Conservation (phyloP, 2,797 vertebrate genomes). For the Podarcis siculus region DNA sequence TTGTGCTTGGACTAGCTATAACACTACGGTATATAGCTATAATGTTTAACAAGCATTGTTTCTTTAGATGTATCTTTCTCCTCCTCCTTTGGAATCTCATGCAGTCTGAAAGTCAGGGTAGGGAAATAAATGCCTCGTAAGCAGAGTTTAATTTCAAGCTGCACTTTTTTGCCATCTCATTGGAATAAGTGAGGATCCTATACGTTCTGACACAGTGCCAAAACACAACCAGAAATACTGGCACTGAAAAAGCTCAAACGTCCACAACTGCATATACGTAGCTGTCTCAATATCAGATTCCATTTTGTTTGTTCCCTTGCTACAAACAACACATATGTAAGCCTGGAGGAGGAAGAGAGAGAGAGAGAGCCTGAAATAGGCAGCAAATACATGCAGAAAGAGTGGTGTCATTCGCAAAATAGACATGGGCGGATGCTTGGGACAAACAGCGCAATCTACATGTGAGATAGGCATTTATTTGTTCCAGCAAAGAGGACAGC, state of each 20-base stretch:
- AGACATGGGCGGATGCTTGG: background rate
- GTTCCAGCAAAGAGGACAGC: background rate
- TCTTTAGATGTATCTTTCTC: conserved; percentile 1
- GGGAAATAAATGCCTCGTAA: conserved; percentile 36
- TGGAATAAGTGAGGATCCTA: conserved; percentile 6
- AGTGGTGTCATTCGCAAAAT: no score
- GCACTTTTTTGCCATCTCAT: background rate
- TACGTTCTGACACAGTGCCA: conserved; percentile 1
- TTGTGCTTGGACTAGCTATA: background rate
- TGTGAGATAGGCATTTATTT: background rate
- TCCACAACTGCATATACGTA: background rate
- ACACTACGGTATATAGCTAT: background rate
- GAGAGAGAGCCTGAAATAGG: background rate
- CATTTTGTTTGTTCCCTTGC: background rate
- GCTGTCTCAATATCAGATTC: background rate
- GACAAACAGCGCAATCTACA: background rate
- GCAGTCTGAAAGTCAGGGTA: background rate
- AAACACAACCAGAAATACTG: conserved; percentile 8
- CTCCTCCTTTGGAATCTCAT: background rate
- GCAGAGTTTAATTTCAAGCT: conserved; percentile 30
- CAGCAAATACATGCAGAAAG: background rate
- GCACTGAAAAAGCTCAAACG: background rate
- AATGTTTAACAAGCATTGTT: background rate
- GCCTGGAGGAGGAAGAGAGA: background rate
- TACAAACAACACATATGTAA: background rate